These are phyloP conservation scores for Drosophila miranda DNA, from an alignment of 1,140 invertebrate species.

Conservation along the genomic window DNA sequence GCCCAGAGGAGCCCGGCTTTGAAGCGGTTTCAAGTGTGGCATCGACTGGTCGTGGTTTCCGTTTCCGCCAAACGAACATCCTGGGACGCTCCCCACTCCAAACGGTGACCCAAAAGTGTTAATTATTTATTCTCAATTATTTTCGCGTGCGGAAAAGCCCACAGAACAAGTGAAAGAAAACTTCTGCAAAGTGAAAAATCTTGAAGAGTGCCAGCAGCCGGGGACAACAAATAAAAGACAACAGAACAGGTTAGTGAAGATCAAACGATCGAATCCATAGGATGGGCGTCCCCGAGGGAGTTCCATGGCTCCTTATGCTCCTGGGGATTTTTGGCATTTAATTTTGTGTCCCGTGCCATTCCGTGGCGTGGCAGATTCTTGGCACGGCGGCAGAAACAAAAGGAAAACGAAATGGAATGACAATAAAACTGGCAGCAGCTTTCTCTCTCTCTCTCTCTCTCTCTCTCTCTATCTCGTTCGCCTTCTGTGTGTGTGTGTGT, in stretches of 20 bases:
- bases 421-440: slow-evolving; percentile 22
- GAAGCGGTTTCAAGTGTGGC: slow-evolving; percentile 45
- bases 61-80: slow-evolving; percentile 61
- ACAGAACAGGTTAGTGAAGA: slow-evolving; percentile 16
- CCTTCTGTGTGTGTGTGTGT: background rate
- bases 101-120: slow-evolving; percentile 35
- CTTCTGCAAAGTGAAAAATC: too few species aligned
- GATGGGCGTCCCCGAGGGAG: background rate
- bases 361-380: slow-evolving; percentile 53
- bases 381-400: slow-evolving; percentile 35
- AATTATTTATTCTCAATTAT: slow-evolving; percentile 13
- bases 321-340: slow-evolving; percentile 36
- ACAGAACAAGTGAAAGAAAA: background rate
- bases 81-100: slow-evolving; percentile 42
- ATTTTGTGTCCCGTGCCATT: slow-evolving; percentile 46
- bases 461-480: background rate
- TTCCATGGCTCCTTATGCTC: slow-evolving; percentile 3
- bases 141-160: background rate
- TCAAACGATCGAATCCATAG: too few species aligned
- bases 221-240: background rate
- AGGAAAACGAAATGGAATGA: slow-evolving; percentile 42
- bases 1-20: slow-evolving; percentile 32
- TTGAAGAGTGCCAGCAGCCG: background rate
- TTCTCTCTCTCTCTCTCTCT: background rate
- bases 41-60: slow-evolving; percentile 65